Evolutionary conservation across 2,888 invertebrate species (phyloP).

Genomic region (Athalia circularis): DNA sequence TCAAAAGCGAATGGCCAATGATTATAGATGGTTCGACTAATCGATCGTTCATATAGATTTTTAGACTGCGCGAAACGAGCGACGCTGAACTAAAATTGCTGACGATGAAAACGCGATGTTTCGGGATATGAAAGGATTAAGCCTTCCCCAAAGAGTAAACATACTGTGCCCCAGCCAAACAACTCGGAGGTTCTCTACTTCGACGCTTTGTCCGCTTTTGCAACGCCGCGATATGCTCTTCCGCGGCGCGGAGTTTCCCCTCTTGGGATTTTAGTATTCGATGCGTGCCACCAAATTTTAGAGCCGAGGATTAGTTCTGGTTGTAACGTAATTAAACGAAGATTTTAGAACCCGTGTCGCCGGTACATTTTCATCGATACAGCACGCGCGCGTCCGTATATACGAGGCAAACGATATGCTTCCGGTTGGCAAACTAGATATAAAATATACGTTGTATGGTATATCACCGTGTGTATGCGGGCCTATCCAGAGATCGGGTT

Average conservation of each 20-base stretch:
- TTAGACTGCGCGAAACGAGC: no score
- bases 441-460: no score
- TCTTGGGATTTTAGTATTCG: neutral
- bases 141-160: constrained; percentile 28
- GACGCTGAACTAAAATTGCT: neutral
- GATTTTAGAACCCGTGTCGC: neutral
- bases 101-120: constrained; percentile 14
- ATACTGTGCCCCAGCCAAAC: constrained; percentile 11
- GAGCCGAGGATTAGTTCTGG: constrained; percentile 1
- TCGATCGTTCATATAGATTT: no score
- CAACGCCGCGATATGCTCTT: neutral
- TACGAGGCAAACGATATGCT: no score
- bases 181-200: neutral
- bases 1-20: no score
- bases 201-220: neutral
- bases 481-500: neutral
- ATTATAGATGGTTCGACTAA: no score
- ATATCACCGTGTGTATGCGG: neutral
- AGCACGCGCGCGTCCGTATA: no score
- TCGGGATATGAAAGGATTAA: neutral
- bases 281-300: neutral
- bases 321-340: neutral
- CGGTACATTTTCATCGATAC: no score
- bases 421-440: no score
- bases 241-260: neutral